Conservation (phyloP, 2,888 invertebrate genomes). For the Cerastis rubricosa region DNA sequence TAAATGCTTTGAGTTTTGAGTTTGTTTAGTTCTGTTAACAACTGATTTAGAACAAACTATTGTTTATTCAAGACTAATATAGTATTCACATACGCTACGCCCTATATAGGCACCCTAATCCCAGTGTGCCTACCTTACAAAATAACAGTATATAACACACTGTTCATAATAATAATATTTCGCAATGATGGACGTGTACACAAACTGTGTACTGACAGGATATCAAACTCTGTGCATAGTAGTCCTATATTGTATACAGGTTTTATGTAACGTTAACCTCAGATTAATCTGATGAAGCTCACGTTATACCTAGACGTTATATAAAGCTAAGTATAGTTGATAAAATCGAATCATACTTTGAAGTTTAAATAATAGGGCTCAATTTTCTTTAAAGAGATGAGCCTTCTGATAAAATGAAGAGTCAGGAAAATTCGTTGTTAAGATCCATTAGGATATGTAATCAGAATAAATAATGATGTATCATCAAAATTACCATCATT, state of each 20-base stretch:
- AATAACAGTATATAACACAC: not conserved
- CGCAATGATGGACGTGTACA: slow-evolving; percentile 31
- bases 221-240: slow-evolving; percentile 17
- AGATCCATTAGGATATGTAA: too few species aligned
- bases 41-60: not conserved
- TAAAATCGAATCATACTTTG: slow-evolving; percentile 24
- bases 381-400: not conserved
- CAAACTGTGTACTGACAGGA: slow-evolving; percentile 20
- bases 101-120: not conserved
- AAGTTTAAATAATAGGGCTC: slow-evolving; percentile 3
- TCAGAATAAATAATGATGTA: not conserved
- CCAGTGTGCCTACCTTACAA: not conserved
- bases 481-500: not conserved
- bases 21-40: too few species aligned
- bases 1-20: too few species aligned
- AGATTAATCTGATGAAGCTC: not conserved
- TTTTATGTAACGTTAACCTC: slow-evolving; percentile 15
- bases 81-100: not conserved
- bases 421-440: not conserved
- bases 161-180: slow-evolving; percentile 11
- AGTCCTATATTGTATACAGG: slow-evolving; percentile 2
- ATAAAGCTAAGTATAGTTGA: slow-evolving; percentile 8
- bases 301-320: not conserved
- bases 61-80: not conserved
- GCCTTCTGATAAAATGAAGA: not conserved